Evolutionary conservation across 2,797 vertebrate species (phyloP), one percentile per base, ranked within the genome.

Genomic region (Buphagus erythrorhynchus): DNA sequence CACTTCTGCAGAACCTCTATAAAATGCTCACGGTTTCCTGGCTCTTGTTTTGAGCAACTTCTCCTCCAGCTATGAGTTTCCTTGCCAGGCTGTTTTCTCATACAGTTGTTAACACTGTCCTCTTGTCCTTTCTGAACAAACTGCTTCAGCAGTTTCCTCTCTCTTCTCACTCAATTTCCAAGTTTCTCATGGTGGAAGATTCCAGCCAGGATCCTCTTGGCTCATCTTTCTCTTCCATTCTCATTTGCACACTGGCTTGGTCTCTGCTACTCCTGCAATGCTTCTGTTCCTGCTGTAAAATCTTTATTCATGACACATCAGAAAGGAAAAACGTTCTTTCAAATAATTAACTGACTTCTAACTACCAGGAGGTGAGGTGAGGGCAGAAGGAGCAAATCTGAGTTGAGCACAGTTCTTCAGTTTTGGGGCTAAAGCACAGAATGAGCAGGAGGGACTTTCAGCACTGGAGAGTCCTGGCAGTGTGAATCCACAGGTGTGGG

Each of bases 161-260:
- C 67, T 61, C 59, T 86, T 86, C 91, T 69, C 84, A 68, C n/a
- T 13, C 38, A 38, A 20, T 45, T 76, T 45, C 67, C 66, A 92
- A 72, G 22, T 63, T 87, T 55, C 54, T 90, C 2, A 2, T 45
- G 65, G 40, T 63, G 54, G 67, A 88, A 82, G 76, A 68, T 59
- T 95, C 68, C 72, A 92, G 68, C 72, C 61, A 89, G 84, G 58
- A 77, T 92, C 38, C 58, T 95, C 67, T 35, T 69, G 91, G 61
- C 89, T 88, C 11, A 0, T 43, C 45, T 35, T 84, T 45, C 55
- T n/a, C 28, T 40, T 88, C 88, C 54, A 20, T 55, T 48, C 49
- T 52, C 63, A 78, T 57, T 73, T 55, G 73, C 51, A 78, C 62
- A 25, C 11, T 40, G 71, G 40, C 33, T 81, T 10, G 1, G 17